Percentiles rank a stretch among this genome's conserved stretches.
Evolutionary conservation across 2,113 vertebrate genomes (phyloP).

Genomic region (Cyphomyrus plagiostoma): DNA sequence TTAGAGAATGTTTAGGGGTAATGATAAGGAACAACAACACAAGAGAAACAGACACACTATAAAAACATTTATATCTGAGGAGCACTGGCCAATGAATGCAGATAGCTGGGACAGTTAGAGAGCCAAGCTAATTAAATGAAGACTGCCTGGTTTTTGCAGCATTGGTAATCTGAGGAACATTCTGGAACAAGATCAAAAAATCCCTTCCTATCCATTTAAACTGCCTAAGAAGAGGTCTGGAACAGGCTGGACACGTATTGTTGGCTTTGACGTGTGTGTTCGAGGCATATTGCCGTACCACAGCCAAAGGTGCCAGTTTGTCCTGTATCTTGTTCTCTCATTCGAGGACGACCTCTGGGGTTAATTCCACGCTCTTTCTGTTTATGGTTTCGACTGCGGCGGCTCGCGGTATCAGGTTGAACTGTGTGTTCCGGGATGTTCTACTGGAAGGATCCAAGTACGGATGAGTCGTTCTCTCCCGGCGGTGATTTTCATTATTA

Average conservation of each 20-base stretch:
- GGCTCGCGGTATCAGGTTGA: not conserved
- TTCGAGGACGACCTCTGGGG: not conserved
- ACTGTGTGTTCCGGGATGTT: not conserved
- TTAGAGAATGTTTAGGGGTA: not conserved
- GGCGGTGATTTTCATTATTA: not conserved
- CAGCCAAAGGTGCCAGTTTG: not conserved
- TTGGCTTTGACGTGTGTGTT: not conserved
- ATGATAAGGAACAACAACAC: not conserved
- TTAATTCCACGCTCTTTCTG: not conserved
- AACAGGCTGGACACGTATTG: constrained; percentile 10
- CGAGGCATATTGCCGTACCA: not conserved
- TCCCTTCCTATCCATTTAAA: constrained; percentile 20
- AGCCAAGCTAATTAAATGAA: not conserved
- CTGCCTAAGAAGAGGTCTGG: not conserved
- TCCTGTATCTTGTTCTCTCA: constrained; percentile 14
- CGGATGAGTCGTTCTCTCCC: not conserved
- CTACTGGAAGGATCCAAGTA: not conserved
- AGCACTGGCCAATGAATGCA: not conserved
- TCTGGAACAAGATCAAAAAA: not conserved
- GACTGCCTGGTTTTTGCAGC: not conserved
- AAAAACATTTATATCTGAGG: not conserved
- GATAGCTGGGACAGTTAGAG: not conserved
- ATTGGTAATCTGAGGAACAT: not conserved
- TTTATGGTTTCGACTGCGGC: not conserved
- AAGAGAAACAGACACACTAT: not conserved